Evolutionary conservation across 1,140 invertebrate species (phyloP).

Genomic region (Tetramorium parvispinum): DNA sequence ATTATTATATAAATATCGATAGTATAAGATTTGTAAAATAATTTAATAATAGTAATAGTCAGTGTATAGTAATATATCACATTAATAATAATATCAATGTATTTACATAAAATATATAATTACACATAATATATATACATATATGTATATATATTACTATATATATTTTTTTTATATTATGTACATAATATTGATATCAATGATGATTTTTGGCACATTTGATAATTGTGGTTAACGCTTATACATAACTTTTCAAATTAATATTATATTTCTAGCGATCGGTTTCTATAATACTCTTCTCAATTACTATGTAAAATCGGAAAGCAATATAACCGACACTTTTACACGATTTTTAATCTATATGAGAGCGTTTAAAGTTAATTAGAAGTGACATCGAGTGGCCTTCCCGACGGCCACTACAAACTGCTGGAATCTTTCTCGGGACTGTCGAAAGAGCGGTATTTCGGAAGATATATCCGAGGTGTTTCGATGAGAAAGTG

Average conservation of each 20-base stretch:
- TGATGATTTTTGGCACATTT: too few relatives aligned
- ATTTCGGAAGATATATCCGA: constrained; percentile 1
- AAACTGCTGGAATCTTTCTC: neutral
- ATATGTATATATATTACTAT: too few relatives aligned
- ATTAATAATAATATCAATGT: too few relatives aligned
- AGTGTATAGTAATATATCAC: too few relatives aligned
- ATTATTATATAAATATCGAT: too few relatives aligned
- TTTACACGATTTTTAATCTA: neutral
- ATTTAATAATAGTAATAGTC: too few relatives aligned
- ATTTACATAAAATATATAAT: too few relatives aligned
- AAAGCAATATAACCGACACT: neutral
- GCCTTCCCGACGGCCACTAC: neutral
- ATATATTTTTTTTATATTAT: too few relatives aligned
- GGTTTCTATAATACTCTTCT: neutral
- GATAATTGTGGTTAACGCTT: neutral
- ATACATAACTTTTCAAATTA: neutral
- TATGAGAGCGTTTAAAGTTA: neutral
- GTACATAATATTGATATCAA: too few relatives aligned
- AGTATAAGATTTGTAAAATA: too few relatives aligned
- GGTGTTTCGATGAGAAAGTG: constrained; percentile 27
- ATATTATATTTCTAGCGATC: neutral
- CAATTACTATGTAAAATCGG: neutral
- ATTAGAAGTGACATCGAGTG: neutral
- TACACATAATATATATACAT: too few relatives aligned
- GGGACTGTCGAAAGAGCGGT: neutral